phyloP scores from a whole-genome alignment of 1,140 invertebrate genomes.

The Conus betulinus region DNA sequence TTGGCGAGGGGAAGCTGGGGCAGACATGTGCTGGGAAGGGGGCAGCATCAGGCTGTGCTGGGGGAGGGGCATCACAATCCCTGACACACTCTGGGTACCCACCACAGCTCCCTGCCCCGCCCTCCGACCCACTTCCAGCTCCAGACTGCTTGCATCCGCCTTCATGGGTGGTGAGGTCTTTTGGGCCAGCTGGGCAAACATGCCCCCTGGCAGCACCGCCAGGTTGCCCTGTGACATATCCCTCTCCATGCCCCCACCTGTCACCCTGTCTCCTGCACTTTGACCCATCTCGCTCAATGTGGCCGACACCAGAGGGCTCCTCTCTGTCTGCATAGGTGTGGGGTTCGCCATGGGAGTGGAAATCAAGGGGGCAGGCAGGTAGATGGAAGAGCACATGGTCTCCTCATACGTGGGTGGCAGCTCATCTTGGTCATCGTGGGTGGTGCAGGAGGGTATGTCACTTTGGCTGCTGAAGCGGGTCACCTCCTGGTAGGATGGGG shows the following conservation, averaged over 20 bases:
- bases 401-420: slow-evolving; percentile 57
- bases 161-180: background rate
- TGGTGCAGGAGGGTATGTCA: slow-evolving; percentile 33
- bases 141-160: background rate
- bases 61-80: background rate
- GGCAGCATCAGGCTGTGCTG: slow-evolving; percentile 7
- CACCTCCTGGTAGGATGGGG: slow-evolving; percentile 56
- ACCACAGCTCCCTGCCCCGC: background rate
- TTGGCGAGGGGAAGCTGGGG: slow-evolving; percentile 26
- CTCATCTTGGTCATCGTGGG: slow-evolving; percentile 47
- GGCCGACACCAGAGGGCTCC: background rate
- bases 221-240: background rate
- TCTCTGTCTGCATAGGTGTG: background rate
- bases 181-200: background rate
- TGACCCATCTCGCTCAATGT: slow-evolving; percentile 3
- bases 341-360: background rate
- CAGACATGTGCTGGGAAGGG: slow-evolving; percentile 32
- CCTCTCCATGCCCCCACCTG: background rate
- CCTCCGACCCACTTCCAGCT: background rate
- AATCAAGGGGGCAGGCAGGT: background rate
- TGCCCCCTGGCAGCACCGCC: background rate
- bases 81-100: background rate
- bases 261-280: background rate
- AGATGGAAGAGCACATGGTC: slow-evolving; percentile 32
- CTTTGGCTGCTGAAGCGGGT: slow-evolving; percentile 42